phyloP scores from a whole-genome alignment of 2,113 vertebrate genomes.

The Actenoides lindsayi region DNA sequence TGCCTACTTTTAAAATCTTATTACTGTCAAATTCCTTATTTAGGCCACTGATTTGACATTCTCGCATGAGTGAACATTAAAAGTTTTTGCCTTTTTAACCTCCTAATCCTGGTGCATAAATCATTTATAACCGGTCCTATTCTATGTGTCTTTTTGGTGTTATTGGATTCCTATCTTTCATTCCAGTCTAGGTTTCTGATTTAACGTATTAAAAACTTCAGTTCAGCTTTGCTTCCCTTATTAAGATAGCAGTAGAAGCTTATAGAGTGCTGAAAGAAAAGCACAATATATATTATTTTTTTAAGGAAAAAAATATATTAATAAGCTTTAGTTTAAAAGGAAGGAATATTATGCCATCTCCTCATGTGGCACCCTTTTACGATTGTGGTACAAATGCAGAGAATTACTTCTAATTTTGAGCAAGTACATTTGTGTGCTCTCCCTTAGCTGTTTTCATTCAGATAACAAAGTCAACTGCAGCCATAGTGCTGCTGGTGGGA shows the following conservation, averaged over 20 bases:
- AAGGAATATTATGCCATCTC: neutral
- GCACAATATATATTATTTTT: neutral
- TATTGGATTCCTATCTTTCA: constrained; percentile 73
- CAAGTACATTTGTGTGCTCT: neutral
- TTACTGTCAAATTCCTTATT: constrained; percentile 71
- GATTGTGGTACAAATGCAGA: neutral
- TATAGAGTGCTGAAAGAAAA: neutral
- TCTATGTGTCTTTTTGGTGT: constrained; percentile 60
- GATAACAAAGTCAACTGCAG: neutral
- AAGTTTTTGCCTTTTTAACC: constrained; percentile 77
- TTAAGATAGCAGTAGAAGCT: constrained; percentile 10
- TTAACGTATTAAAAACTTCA: constrained; percentile 55
- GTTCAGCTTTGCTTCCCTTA: constrained; percentile 27
- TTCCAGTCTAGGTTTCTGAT: constrained; percentile 57
- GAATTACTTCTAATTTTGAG: neutral
- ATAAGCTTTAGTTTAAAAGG: constrained; percentile 9
- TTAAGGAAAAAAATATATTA: neutral
- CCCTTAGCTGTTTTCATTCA: neutral
- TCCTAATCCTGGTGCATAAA: constrained; percentile 71
- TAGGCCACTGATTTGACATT: constrained; percentile 71
- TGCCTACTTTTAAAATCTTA: constrained; percentile 70
- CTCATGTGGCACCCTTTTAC: neutral
- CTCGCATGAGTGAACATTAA: constrained; percentile 67
- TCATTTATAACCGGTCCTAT: constrained; percentile 71
- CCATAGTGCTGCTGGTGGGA: neutral